A percentile compares a stretch with the other conserved stretches of the same genome.
Evolutionary conservation across 1,140 invertebrate genomes (phyloP).

Genomic region (Conopomorpha cramerella): DNA sequence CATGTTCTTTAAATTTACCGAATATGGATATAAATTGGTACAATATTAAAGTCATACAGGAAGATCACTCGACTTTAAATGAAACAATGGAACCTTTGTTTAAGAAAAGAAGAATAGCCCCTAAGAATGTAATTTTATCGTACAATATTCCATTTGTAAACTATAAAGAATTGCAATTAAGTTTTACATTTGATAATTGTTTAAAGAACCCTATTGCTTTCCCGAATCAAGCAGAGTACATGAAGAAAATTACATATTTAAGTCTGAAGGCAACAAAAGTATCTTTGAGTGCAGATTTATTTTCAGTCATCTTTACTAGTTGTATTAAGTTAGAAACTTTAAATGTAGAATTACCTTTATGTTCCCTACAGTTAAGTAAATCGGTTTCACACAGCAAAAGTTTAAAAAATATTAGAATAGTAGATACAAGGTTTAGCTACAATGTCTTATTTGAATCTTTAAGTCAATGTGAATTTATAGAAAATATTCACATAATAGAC

Average conservation of each 20-base stretch:
- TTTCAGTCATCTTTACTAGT: constrained; percentile 22
- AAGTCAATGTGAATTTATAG: constrained; percentile 22
- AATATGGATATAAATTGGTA: too few species aligned
- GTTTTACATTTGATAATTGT: constrained; percentile 16
- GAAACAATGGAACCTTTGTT: constrained; percentile 1
- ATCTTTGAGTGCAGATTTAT: constrained; percentile 23
- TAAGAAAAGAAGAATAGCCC: constrained; percentile 17
- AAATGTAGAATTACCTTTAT: constrained; percentile 15
- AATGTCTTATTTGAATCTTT: constrained; percentile 17
- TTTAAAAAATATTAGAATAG: constrained; percentile 26
- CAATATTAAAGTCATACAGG: too few species aligned
- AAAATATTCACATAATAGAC: constrained; percentile 30
- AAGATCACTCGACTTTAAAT: too few species aligned
- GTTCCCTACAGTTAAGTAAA: constrained; percentile 11
- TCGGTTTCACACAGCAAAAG: constrained; percentile 13
- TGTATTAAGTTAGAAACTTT: constrained; percentile 25
- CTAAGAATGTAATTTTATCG: constrained; percentile 11
- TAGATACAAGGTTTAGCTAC: constrained; percentile 22
- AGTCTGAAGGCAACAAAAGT: too few species aligned
- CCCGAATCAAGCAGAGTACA: constrained; percentile 12
- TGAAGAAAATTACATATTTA: constrained; percentile 28
- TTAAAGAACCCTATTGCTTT: constrained; percentile 12
- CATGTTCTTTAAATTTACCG: too few species aligned
- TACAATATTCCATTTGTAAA: constrained; percentile 18
- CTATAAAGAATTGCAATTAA: constrained; percentile 12